Evolutionary conservation across 2,888 invertebrate species (phyloP).

Genomic region (Laothoe populi): DNA sequence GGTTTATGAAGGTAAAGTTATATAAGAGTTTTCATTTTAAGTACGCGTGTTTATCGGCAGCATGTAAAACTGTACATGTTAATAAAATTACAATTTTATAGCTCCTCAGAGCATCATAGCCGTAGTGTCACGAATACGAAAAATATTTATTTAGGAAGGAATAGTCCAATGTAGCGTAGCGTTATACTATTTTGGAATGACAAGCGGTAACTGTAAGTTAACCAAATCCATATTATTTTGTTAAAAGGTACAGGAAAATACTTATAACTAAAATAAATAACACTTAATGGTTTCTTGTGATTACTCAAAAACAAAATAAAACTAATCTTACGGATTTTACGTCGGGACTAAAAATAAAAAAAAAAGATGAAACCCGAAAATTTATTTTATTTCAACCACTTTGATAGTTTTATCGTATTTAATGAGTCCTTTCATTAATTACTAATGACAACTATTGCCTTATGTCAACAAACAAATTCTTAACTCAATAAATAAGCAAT

Average conservation of each 20-base stretch:
- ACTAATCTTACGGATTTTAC: no score
- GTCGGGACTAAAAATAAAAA: no score
- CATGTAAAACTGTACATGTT: background rate
- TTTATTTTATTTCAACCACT: no score
- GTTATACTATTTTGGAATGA: background rate
- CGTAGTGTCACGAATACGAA: background rate
- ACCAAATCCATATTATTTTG: no score
- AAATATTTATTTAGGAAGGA: slow-evolving; percentile 1
- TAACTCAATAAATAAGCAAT: slow-evolving; percentile 6
- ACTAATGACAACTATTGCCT: background rate
- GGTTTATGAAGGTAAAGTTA: slow-evolving; percentile 35
- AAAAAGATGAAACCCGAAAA: no score
- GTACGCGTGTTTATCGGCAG: background rate
- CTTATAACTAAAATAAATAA: no score
- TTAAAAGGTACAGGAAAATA: no score
- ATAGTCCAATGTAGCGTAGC: background rate
- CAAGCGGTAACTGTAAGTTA: no score
- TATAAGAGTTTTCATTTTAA: slow-evolving; percentile 32
- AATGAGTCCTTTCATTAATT: no score
- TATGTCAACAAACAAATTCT: background rate
- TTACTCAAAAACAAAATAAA: no score
- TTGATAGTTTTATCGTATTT: no score
- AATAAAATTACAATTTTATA: slow-evolving; percentile 3
- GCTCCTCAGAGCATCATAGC: slow-evolving; percentile 4
- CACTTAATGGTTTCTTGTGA: no score